These are phyloP conservation scores for Drosophila merina DNA, from an alignment of 2,888 invertebrate genomes.

Conservation along the genomic window DNA sequence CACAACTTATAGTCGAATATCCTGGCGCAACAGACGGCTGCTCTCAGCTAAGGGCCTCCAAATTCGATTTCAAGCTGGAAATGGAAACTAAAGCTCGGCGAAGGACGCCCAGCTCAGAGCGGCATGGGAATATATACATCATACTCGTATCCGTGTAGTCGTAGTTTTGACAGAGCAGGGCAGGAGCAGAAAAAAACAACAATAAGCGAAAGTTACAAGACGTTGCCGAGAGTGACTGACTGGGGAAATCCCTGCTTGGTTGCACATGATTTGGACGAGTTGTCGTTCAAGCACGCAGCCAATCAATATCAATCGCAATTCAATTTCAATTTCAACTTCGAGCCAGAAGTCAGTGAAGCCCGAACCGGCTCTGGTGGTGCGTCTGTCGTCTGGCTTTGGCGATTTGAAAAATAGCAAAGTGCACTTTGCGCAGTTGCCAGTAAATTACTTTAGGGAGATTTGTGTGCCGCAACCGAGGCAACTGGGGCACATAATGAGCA, in stretches of 20 bases:
- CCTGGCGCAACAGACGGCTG: constrained; percentile 23
- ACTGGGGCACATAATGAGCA: constrained; percentile 70
- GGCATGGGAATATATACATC: constrained; percentile 38
- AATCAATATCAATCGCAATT: constrained; percentile 82
- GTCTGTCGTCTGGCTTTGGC: constrained; percentile 41
- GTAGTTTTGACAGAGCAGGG: not conserved
- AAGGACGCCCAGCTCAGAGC: constrained; percentile 36
- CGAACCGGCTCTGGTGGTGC: constrained; percentile 1
- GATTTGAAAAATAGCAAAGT: constrained; percentile 68
- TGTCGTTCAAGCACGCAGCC: constrained; percentile 80
- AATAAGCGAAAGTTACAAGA: constrained; percentile 73
- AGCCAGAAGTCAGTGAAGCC: constrained; percentile 66
- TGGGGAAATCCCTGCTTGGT: constrained; percentile 44
- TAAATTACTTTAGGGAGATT: constrained; percentile 78
- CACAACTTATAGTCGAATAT: constrained; percentile 64
- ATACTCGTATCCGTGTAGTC: constrained; percentile 16
- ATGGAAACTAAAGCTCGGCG: constrained; percentile 39
- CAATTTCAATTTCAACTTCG: constrained; percentile 78
- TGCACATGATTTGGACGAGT: constrained; percentile 74
- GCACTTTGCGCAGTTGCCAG: constrained; percentile 69
- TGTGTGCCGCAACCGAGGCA: constrained; percentile 56
- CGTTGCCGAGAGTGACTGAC: constrained; percentile 29
- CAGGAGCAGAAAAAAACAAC: constrained; percentile 51
- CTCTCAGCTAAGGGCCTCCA: constrained; percentile 41
- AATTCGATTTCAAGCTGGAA: constrained; percentile 71